Percentiles rank a stretch among this genome's conserved stretches.
phyloP scores from a whole-genome alignment of 1,140 invertebrate species.

The Chlorops oryzae region DNA sequence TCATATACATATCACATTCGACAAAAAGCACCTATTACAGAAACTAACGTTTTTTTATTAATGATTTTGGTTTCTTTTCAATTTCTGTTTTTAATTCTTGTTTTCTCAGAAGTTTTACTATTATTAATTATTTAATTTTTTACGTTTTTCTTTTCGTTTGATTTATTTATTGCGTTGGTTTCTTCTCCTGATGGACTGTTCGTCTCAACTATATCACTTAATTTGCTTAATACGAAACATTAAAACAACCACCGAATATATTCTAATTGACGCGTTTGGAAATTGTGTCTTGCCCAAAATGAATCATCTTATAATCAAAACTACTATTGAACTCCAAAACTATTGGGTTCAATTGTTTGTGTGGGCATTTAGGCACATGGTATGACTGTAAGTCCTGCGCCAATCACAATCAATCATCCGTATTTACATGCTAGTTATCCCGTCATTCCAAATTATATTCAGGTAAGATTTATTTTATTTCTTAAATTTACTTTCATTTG shows the following conservation, averaged over 20 bases:
- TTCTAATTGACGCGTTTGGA: not conserved
- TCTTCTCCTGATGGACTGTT: conserved; percentile 1
- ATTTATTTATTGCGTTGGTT: not conserved
- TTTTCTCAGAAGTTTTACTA: not conserved
- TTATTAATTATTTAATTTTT: not conserved
- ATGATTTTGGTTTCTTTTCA: no score
- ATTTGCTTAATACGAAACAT: not conserved
- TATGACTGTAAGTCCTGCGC: conserved; percentile 49
- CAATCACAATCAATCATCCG: conserved; percentile 49
- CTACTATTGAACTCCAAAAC: no score
- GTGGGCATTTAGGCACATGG: conserved; percentile 49
- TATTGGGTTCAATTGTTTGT: no score
- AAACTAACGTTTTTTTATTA: no score
- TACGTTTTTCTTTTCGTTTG: conserved; percentile 1
- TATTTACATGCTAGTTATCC: conserved; percentile 49
- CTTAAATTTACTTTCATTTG: conserved; percentile 10
- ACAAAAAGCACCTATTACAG: no score
- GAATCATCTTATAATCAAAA: no score
- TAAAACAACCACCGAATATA: conserved; percentile 1
- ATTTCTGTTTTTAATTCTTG: not conserved
- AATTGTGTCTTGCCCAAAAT: no score
- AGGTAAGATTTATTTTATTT: conserved; percentile 35
- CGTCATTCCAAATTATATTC: conserved; percentile 48
- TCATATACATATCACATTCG: no score
- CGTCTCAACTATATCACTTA: not conserved